Base-by-base conservation (phyloP, 1,140 invertebrate genomes). In the Zaprionus camerounensis region DNA sequence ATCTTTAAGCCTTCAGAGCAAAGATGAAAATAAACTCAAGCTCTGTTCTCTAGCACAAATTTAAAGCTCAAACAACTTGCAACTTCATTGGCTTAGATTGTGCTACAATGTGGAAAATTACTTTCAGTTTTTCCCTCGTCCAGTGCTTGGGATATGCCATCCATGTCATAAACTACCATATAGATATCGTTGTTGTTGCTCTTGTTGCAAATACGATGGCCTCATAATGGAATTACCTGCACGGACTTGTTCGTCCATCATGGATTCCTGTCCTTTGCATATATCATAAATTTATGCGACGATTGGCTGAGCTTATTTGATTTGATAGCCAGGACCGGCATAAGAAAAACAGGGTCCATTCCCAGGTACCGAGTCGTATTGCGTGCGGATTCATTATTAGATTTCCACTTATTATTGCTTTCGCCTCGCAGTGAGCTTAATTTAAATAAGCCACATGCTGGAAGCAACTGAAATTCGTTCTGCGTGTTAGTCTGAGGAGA, bases 221-320 rank as follows among this genome's bases (percentile, higher is more conserved):
- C 71, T 63, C 44, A 56, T 90, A 82, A 88, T 88, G 46, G 36
- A 64, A 90, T 88, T 88, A 88, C 82, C 67, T 84, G 76, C n/a
- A 69, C 61, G 67, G 26, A 65, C 36, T 44, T 12, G 26, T 26
- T n/a, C n/a, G 41, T 49, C 38, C 38, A 17, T 36, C 34, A 46
- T 49, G 28, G 26, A 22, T 9, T 38, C 2, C 28, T 58, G 59
- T 38, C 61, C 55, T 83, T 71, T 83, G 31, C 81, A 90, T 74
- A 80, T 90, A 81, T 73, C 81, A 88, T 85, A 80, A 73, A 81
- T 90, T 90, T 75, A 77, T 85, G 78, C 78, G 68, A 85, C 85
- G 85, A 85, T 88, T 90, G 85, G 81, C 70, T 82, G 79, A 77
- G 82, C 81, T 80, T 56, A 90, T 90, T 90, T 83, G 81, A 90